A percentile compares a stretch with the other conserved stretches of the same genome.
These are phyloP conservation scores for Chromoteleia sp. DNA, from an alignment of 2,888 invertebrate species.

Conservation along the genomic window DNA sequence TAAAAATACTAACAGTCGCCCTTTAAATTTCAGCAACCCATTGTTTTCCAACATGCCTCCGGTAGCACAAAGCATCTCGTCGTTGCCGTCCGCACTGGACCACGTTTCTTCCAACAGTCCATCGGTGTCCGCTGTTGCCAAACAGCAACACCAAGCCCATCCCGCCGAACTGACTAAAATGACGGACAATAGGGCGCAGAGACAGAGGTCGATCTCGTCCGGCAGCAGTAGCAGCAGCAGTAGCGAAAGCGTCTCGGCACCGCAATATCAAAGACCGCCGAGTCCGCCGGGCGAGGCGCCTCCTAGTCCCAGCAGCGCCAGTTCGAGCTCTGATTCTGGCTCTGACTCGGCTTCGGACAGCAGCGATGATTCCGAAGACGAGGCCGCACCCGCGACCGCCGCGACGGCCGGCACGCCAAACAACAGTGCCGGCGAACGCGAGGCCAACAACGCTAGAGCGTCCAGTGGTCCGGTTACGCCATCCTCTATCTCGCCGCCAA, in stretches of 20 bases:
- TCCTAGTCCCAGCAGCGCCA: constrained; percentile 86
- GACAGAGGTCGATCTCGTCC: constrained; percentile 66
- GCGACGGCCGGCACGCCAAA: constrained; percentile 43
- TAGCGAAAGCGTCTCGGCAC: constrained; percentile 23
- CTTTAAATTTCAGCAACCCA: constrained; percentile 16
- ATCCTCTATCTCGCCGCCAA: constrained; percentile 79
- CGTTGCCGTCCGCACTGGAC: constrained; percentile 41
- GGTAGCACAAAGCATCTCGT: constrained; percentile 36
- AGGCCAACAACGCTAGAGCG: constrained; percentile 66
- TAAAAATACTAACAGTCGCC: too few relatives aligned
- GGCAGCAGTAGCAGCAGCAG: constrained; percentile 65
- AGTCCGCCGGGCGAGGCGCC: constrained; percentile 85
- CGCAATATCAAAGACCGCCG: constrained; percentile 77
- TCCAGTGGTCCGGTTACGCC: constrained; percentile 83
- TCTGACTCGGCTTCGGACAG: constrained; percentile 88
- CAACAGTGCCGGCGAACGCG: constrained; percentile 67
- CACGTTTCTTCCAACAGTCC: constrained; percentile 56
- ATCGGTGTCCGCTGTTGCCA: constrained; percentile 16
- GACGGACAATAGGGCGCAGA: constrained; percentile 60
- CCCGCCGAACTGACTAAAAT: constrained; percentile 29
- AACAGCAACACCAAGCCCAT: constrained; percentile 29
- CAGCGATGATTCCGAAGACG: constrained; percentile 86
- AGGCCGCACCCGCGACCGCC: constrained; percentile 72
- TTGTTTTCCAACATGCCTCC: constrained; percentile 51
- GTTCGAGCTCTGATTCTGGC: constrained; percentile 88